phyloP scores from a whole-genome alignment of 2,113 vertebrate genomes.

The Lamprologus speciosus region DNA sequence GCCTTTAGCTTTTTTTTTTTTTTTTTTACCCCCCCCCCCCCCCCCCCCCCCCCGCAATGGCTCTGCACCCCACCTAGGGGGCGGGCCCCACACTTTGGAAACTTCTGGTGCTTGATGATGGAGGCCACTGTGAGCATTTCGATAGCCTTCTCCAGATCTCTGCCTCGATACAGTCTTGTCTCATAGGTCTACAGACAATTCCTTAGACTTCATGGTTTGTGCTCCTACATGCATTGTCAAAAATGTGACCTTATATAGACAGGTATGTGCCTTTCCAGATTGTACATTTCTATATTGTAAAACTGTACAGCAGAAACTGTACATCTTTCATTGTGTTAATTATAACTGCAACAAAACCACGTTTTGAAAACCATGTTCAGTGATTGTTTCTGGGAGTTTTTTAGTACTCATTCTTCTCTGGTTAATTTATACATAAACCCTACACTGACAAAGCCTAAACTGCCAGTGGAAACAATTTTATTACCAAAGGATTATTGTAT shows the following conservation, averaged over 20 bases:
- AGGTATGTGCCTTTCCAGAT: not conserved
- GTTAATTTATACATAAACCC: not conserved
- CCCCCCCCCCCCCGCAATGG: fast-evolving
- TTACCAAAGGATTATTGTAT: not conserved
- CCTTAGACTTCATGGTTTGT: not conserved
- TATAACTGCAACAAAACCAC: not conserved
- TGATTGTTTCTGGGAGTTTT: not conserved
- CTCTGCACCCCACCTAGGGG: fast-evolving
- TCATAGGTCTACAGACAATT: not conserved
- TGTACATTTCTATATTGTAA: not conserved
- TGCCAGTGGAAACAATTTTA: not conserved
- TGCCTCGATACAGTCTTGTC: fast-evolving
- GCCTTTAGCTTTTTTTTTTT: no score
- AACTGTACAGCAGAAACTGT: not conserved
- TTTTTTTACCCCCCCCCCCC: no score
- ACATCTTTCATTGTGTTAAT: not conserved
- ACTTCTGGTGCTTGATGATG: not conserved
- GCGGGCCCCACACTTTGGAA: fast-evolving
- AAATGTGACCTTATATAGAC: not conserved
- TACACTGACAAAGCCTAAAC: not conserved
- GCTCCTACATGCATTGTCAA: not conserved
- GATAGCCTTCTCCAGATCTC: not conserved
- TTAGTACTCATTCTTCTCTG: not conserved
- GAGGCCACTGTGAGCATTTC: not conserved
- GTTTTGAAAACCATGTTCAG: not conserved